phyloP scores from a whole-genome alignment of 1,140 invertebrate species.

The Brachionus calyciflorus region DNA sequence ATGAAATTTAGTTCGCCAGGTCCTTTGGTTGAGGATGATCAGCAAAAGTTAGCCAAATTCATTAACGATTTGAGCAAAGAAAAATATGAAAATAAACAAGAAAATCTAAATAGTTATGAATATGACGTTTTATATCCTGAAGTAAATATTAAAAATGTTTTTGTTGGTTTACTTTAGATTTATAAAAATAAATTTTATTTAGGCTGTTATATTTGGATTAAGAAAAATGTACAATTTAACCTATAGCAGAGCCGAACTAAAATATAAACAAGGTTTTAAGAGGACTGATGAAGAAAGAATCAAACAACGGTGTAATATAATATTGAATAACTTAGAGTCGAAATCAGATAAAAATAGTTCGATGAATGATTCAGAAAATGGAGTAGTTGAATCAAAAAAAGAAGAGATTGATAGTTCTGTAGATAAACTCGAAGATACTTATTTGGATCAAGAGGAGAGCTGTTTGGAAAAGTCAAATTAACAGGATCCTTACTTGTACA shows the following conservation, averaged over 20 bases:
- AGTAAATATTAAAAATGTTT: neutral
- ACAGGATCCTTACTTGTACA: neutral
- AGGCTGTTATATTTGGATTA: conserved; percentile 28
- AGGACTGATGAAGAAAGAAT: conserved; percentile 22
- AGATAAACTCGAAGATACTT: neutral
- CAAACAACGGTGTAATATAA: conserved; percentile 26
- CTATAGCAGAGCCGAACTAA: neutral
- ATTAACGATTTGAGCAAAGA: neutral
- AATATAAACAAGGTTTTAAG: conserved; percentile 32
- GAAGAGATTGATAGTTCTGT: neutral
- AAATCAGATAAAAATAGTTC: neutral
- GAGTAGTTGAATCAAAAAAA: neutral
- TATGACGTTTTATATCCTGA: conserved; percentile 38
- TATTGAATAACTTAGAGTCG: conserved; percentile 20
- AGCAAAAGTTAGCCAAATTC: conserved; percentile 15
- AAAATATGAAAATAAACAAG: conserved; percentile 36
- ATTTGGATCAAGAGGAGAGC: neutral
- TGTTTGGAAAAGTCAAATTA: neutral
- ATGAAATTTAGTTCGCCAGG: conserved; percentile 44
- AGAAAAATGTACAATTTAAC: conserved; percentile 1
- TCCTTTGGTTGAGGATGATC: conserved; percentile 27
- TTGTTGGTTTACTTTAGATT: neutral
- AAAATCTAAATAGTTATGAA: conserved; percentile 21
- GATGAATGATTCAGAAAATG: neutral
- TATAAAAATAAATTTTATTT: neutral